These are phyloP conservation scores for Megaptera novaeangliae DNA, from an alignment of 2,113 vertebrate genomes.

Conservation along the genomic window DNA sequence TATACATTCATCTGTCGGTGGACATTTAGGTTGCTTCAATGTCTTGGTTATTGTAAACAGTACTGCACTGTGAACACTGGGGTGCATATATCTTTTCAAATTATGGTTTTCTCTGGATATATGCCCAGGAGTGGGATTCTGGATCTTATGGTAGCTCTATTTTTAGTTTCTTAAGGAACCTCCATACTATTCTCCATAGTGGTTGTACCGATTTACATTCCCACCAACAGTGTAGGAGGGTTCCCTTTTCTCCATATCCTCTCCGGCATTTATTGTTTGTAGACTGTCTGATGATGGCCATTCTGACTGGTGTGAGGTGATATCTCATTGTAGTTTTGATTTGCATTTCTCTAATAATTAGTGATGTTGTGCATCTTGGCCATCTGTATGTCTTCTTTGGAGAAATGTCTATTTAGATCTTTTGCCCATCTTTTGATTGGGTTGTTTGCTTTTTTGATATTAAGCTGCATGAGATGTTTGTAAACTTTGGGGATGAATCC, in stretches of 20 bases:
- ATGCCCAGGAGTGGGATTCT: not conserved
- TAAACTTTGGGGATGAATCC: not conserved
- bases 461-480: not conserved
- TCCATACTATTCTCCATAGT: not conserved
- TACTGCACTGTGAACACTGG: not conserved
- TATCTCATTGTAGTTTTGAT: not conserved
- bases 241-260: not conserved
- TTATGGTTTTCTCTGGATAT: not conserved
- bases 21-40: not conserved
- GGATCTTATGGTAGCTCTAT: not conserved
- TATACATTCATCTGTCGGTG: not conserved
- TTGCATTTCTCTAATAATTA: not conserved
- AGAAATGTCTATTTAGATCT: not conserved
- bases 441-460: not conserved
- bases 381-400: not conserved
- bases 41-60: not conserved
- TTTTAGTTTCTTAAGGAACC: not conserved
- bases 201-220: not conserved
- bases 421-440: not conserved
- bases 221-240: not conserved
- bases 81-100: not conserved
- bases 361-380: not conserved
- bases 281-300: not conserved
- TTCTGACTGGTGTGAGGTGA: not conserved
- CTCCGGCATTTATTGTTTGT: not conserved